Base-by-base conservation (phyloP, 2,797 vertebrate genomes). In the Microcaecilia unicolor region DNA sequence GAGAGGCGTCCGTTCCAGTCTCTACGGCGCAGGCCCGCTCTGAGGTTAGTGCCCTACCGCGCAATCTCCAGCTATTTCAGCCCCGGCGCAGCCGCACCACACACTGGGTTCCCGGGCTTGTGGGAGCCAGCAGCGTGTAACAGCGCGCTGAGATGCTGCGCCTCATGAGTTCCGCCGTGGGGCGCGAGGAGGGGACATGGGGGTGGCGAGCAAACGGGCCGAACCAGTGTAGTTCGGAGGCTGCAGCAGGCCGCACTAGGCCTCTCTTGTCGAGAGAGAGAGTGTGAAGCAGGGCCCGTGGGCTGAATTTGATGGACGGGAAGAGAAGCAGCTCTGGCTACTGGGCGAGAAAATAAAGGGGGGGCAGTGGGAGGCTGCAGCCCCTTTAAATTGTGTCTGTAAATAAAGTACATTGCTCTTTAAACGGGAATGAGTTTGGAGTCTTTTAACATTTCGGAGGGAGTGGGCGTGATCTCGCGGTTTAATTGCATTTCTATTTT, bases 31-130 rank as follows among this genome's bases (percentile, higher is more conserved):
- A 91, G 89, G 89, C 88, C 91, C 89, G 87, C 91, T 93, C 91
- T 95, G 91, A 97, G 93, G 92, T 97, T 91, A 94, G 93, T 93
- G 90, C 91, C 89, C 93, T 93, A 95, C 93, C 93, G 93, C 93
- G 91, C 91, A 94, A 91, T 92, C 93, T 93, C 92, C 90, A 88
- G 82, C 80, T 87, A 86, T 88, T 90, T 90, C 86, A 89, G 87
- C 90, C 90, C 78, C 78, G 92, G 93, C 93, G 91, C 92, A 93
- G 93, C 91, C 93, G 90, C 93, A 93, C 75, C 89, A 75, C 75
- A 80, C 85, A 86, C 87, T 88, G 87, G 88, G 89, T 71, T 69
- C 90, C 78, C n/a, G 72, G 91, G 88, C 88, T 86, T 88, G n/a
- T n/a, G n/a, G n/a, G n/a, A 87, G 87, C 88, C 90, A 70, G 87